phyloP scores from a whole-genome alignment of 2,888 invertebrate genomes.

The Leptogaster cylindrica region DNA sequence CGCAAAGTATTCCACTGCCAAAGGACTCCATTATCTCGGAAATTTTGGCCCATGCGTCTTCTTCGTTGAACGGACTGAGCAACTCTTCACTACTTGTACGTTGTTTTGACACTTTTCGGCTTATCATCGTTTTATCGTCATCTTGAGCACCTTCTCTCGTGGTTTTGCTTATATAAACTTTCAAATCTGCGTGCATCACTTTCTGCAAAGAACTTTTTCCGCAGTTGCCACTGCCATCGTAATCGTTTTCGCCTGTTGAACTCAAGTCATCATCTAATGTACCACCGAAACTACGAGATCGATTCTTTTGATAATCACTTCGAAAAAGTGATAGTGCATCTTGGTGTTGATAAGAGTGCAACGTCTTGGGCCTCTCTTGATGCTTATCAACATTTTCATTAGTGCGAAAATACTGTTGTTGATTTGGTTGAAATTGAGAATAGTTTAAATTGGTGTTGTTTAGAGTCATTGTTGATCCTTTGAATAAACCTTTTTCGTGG shows the following conservation, averaged over 20 bases:
- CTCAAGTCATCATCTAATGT: conserved; percentile 17
- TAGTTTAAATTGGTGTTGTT: conserved; percentile 63
- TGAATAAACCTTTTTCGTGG: conserved; percentile 72
- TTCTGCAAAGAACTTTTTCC: not conserved
- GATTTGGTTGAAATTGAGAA: conserved; percentile 46
- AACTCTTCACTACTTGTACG: conserved; percentile 60
- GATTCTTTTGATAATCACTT: conserved; percentile 26
- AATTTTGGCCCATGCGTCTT: conserved; percentile 92
- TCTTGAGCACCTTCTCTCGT: not conserved
- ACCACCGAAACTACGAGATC: conserved; percentile 22
- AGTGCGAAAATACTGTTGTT: conserved; percentile 53
- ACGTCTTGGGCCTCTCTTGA: conserved; percentile 37
- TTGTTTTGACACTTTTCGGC: conserved; percentile 24
- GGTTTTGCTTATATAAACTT: conserved; percentile 10
- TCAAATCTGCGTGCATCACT: conserved; percentile 7
- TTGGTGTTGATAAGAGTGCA: conserved; percentile 36
- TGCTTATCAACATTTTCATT: conserved; percentile 41
- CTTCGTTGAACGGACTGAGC: conserved; percentile 88
- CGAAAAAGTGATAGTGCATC: conserved; percentile 1
- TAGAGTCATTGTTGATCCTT: conserved; percentile 78
- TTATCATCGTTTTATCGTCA: conserved; percentile 22
- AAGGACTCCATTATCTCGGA: conserved; percentile 95
- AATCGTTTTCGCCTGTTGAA: not conserved
- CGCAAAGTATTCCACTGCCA: conserved; percentile 76
- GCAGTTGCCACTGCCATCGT: not conserved